Evolutionary conservation across 2,113 vertebrate species (phyloP).

Genomic region (Turnix velox): DNA sequence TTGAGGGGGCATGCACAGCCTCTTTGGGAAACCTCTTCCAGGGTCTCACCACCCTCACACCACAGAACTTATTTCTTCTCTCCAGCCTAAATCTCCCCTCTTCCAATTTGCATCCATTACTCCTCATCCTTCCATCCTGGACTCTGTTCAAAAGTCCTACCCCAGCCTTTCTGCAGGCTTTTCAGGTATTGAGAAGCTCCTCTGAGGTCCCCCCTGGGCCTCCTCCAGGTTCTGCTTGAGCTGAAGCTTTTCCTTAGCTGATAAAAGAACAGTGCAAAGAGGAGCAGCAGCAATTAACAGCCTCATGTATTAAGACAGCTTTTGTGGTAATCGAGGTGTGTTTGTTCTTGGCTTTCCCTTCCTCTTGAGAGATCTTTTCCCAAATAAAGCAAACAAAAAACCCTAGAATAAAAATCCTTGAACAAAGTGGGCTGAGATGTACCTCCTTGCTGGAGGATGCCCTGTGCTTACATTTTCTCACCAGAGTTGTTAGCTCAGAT

Average conservation of each 20-base stretch:
- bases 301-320: background rate
- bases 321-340: background rate
- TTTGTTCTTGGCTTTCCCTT: background rate
- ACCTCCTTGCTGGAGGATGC: background rate
- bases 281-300: background rate
- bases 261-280: background rate
- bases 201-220: too few species aligned
- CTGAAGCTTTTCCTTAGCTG: background rate
- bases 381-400: background rate
- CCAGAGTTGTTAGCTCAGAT: background rate
- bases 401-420: background rate
- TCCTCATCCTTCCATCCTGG: too few species aligned
- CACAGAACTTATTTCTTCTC: too few species aligned
- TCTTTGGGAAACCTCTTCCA: too few species aligned
- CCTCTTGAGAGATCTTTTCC: background rate
- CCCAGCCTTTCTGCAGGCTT: too few species aligned
- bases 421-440: background rate
- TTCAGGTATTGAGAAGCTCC: too few species aligned
- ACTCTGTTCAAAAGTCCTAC: too few species aligned
- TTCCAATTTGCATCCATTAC: too few species aligned
- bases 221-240: background rate
- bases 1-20: too few species aligned
- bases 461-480: fast-evolving
- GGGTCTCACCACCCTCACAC: too few species aligned
- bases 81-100: too few species aligned